Evolutionary conservation across 2,113 vertebrate genomes (phyloP).

Genomic region (Phalacrocorax carbo): DNA sequence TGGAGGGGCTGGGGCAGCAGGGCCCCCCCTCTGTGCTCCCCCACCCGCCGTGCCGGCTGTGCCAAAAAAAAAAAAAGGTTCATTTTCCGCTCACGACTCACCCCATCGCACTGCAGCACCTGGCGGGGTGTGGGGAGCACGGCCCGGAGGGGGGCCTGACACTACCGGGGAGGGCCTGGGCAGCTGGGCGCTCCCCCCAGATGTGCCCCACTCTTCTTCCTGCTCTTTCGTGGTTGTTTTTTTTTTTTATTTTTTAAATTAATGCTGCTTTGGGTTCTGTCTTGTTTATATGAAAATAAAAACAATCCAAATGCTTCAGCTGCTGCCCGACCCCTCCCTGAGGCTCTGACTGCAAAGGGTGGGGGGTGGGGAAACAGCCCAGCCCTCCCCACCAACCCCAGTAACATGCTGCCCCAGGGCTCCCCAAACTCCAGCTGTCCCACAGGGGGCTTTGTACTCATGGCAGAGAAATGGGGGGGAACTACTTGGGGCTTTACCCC

Average conservation of each 20-base stretch:
- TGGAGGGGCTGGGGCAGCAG: background rate
- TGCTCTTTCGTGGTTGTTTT: background rate
- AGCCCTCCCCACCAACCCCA: no score
- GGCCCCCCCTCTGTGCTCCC: background rate
- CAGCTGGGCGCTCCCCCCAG: background rate
- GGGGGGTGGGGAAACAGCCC: no score
- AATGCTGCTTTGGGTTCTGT: conserved; percentile 75
- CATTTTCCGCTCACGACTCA: background rate
- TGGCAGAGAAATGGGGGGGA: no score
- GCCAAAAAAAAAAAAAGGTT: background rate
- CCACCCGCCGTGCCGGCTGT: background rate
- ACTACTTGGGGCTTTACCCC: no score
- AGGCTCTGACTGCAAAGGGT: accelerated
- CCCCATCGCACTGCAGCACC: background rate
- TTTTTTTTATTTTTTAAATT: conserved; percentile 64
- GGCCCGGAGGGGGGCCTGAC: background rate
- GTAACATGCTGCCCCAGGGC: no score
- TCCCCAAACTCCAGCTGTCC: no score
- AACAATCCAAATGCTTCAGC: conserved; percentile 40
- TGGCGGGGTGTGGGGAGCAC: background rate
- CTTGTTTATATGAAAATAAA: conserved; percentile 77
- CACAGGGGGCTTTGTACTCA: no score
- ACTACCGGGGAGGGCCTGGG: background rate
- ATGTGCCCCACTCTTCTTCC: background rate
- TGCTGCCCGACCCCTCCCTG: accelerated